Evolutionary conservation across 2,797 vertebrate genomes (phyloP).

Genomic region (Alfaro cultratus): DNA sequence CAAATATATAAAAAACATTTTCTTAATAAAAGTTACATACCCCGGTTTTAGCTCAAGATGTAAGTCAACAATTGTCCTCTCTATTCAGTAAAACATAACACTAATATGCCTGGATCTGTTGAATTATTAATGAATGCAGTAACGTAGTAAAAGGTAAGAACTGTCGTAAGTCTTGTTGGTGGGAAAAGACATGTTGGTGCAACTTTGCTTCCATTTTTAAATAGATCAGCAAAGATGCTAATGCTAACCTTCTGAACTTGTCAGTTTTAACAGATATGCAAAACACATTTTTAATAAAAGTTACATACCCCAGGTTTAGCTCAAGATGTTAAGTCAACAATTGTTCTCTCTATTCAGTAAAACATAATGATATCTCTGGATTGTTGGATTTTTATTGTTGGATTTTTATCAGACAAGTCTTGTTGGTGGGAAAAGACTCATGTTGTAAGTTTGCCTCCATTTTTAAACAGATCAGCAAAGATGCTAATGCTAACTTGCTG

Average conservation of each 20-base stretch:
- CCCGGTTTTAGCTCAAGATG: not conserved
- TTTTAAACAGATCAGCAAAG: not conserved
- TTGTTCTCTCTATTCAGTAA: not conserved
- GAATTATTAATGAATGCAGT: not conserved
- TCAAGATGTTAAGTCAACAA: not conserved
- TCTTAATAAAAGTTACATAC: too few species aligned
- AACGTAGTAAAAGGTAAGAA: too few species aligned
- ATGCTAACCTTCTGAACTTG: too few species aligned
- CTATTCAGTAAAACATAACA: not conserved
- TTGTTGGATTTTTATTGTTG: not conserved
- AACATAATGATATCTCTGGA: not conserved
- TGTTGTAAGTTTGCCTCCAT: not conserved
- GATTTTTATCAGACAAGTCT: not conserved
- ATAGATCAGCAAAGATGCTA: too few species aligned
- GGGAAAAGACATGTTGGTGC: too few species aligned
- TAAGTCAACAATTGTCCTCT: not conserved
- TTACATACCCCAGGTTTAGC: not conserved
- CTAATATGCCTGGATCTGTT: not conserved
- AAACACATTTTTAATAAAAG: too few species aligned
- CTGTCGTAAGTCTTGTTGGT: too few species aligned
- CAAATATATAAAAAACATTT: too few species aligned
- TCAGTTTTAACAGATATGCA: too few species aligned
- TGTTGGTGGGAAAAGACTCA: too few species aligned
- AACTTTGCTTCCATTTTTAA: too few species aligned
- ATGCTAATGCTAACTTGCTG: not conserved